These are phyloP conservation scores for Streptopelia turtur DNA, from an alignment of 2,797 vertebrate genomes.

Conservation along the genomic window DNA sequence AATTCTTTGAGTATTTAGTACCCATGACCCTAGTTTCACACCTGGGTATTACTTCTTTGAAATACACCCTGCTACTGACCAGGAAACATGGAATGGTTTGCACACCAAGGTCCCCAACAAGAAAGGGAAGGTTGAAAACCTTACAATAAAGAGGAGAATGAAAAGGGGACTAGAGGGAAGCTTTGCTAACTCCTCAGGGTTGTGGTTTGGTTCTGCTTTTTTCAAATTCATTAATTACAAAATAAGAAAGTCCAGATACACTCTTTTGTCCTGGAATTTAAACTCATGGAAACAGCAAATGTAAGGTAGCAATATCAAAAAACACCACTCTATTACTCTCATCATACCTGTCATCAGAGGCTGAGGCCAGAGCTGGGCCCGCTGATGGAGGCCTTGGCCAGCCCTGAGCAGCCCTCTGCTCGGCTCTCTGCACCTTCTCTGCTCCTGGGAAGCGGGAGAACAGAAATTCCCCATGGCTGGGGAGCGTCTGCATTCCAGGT, in stretches of 20 bases:
- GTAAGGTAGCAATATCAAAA: accelerated
- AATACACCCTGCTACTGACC: neutral
- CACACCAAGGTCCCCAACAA: neutral
- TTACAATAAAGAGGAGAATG: neutral
- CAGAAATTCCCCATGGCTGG: neutral
- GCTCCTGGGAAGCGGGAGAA: neutral
- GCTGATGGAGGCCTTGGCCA: neutral
- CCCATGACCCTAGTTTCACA: neutral
- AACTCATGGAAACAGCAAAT: neutral
- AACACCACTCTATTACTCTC: neutral
- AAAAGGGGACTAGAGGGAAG: neutral
- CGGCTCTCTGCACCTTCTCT: neutral
- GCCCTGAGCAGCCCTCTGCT: constrained; percentile 12
- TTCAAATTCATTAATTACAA: neutral
- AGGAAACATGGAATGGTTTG: neutral
- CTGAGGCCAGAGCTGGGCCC: neutral
- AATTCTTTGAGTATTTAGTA: neutral
- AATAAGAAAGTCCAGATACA: neutral
- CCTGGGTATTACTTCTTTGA: neutral
- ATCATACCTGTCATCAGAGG: neutral
- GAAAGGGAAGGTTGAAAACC: neutral
- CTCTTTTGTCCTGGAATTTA: neutral
- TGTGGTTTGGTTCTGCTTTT: neutral
- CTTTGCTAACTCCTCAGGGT: neutral
- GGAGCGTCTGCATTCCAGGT: accelerated